Base-by-base conservation (phyloP, 2,888 invertebrate genomes). In the Pollenia amentaria region DNA sequence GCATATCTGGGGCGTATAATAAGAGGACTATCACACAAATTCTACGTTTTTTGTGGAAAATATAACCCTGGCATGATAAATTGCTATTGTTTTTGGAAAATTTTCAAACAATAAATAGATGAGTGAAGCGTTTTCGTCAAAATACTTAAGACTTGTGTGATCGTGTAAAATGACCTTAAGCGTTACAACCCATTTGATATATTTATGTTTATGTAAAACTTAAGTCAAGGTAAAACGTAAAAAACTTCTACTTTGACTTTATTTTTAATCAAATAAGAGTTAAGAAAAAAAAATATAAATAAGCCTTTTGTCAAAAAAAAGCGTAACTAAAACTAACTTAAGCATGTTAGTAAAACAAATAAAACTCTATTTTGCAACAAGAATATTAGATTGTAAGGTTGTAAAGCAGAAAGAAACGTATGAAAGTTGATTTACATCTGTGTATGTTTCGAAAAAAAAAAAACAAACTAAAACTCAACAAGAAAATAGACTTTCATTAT, bases 401-500 rank as follows among this genome's bases (percentile, higher is more conserved):
- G 18, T 0, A 44, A 46, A 46, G 14, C 1, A 51, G 18, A 29
- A 0, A 16, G 16, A 44, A n/a, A 44, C 14, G 8, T 38, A n/a
- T 48, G 44, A 64, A 29, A 2, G 7, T n/a, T 4, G 2, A 60
- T 14, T n/a, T 18, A 16, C 12, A 8, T 38, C 8, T 48, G 4
- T 64, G 44, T 60, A 12, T 51, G 21, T 11, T 16, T 14, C 16
- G n/a, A 60, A 46, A 40, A 57, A 1, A 60, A 11, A 29, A 18
- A 60, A 69, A 38, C 3, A 21, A 86, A 75, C 55, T 40, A 51
- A 55, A 69, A 75, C 69, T 55, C 69, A 69, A 86, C 78, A 82
- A 82, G 75, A 79, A 86, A 82, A 86, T 79, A 82, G 85, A 86
- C 86, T 83, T 86, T 70, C 79, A 82, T 82, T 79, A 79, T 86